A percentile compares a stretch with the other conserved stretches of the same genome.
Conservation (phyloP, 2,797 vertebrate genomes). For the Euthynnus affinis region DNA sequence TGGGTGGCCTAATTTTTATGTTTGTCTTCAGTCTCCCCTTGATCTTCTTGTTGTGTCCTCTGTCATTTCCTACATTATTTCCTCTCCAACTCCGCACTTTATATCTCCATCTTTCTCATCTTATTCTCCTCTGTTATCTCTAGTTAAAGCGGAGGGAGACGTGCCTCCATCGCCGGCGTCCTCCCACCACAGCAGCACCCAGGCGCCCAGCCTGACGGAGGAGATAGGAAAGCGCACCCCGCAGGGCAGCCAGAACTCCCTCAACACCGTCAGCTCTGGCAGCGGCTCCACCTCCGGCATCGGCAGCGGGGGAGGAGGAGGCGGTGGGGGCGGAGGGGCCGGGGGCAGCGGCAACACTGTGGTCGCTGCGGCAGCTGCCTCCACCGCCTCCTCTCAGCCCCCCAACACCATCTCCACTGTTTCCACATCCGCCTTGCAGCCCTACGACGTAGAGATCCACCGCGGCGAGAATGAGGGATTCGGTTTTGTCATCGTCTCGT, state of each 20-base stretch:
- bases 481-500: constrained; percentile 98
- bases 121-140: constrained; percentile 24
- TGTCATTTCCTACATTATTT: not conserved
- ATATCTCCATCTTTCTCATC: constrained; percentile 12
- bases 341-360: constrained; percentile 82
- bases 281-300: constrained; percentile 98
- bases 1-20: constrained; percentile 12
- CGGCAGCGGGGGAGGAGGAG: constrained; percentile 90
- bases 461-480: constrained; percentile 97
- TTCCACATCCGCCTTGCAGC: constrained; percentile 87
- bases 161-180: constrained; percentile 94
- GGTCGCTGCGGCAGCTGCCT: constrained; percentile 82
- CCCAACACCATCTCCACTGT: constrained; percentile 56
- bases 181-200: constrained; percentile 97
- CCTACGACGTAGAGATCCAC: constrained; percentile 97
- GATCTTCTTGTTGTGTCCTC: not conserved
- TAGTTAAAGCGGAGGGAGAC: constrained; percentile 92
- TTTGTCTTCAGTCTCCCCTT: constrained; percentile 20
- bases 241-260: constrained; percentile 97
- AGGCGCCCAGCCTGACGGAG: constrained; percentile 94
- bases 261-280: constrained; percentile 97
- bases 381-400: constrained; percentile 71
- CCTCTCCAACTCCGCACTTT: not conserved
- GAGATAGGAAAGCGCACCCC: constrained; percentile 93
- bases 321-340: constrained; percentile 83